These are phyloP conservation scores for Teleiodes luculella DNA, from an alignment of 2,888 invertebrate genomes.

Conservation along the genomic window DNA sequence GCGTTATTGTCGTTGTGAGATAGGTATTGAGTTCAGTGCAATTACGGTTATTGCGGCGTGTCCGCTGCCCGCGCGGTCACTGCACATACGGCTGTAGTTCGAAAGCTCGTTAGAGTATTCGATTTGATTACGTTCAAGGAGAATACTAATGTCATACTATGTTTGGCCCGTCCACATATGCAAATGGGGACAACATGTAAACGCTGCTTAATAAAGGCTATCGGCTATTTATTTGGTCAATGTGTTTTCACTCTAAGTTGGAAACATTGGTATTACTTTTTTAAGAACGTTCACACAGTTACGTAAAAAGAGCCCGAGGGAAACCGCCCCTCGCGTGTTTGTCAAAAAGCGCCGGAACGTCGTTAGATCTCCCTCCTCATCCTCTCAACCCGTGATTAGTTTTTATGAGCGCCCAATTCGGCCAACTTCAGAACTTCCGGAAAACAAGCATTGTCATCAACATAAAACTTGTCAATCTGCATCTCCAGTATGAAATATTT, in stretches of 20 bases:
- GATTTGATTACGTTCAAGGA: conserved; percentile 45
- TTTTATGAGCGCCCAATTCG: conserved; percentile 51
- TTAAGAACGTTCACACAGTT: conserved; percentile 47
- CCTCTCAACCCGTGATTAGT: conserved; percentile 58
- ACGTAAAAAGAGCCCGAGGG: conserved; percentile 46
- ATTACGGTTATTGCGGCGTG: conserved; percentile 12
- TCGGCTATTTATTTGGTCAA: not conserved
- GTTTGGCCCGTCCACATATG: conserved; percentile 1
- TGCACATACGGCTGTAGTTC: not conserved
- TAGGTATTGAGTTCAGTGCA: not conserved
- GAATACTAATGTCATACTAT: conserved; percentile 15
- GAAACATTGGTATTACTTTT: conserved; percentile 43
- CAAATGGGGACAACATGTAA: not conserved
- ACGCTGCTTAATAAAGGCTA: not conserved
- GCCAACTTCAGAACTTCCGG: conserved; percentile 37
- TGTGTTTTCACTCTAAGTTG: conserved; percentile 42
- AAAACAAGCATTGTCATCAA: conserved; percentile 24
- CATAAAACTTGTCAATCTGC: conserved; percentile 8
- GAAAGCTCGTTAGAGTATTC: conserved; percentile 38
- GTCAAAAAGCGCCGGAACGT: conserved; percentile 51
- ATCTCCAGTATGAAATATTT: not conserved
- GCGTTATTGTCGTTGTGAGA: not conserved
- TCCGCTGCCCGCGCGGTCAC: not conserved
- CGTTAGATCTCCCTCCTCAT: conserved; percentile 37
- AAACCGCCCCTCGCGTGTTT: conserved; percentile 49